These are phyloP conservation scores for Proteles cristata DNA, from an alignment of 2,113 vertebrate genomes.

Conservation along the genomic window DNA sequence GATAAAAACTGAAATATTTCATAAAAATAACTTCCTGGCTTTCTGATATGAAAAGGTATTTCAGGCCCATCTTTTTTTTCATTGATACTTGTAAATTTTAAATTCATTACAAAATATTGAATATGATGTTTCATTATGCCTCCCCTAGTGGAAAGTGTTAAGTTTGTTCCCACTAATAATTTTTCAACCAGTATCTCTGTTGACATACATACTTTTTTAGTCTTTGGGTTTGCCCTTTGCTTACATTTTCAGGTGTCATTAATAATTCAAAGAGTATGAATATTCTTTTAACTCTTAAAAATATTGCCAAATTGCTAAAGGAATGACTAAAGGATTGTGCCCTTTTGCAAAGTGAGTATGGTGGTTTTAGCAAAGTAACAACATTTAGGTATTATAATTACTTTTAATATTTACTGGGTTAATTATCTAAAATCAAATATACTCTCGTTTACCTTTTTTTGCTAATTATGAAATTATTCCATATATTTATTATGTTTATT, in stretches of 20 bases:
- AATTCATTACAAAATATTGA: not conserved
- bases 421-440: not conserved
- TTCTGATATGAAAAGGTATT: not conserved
- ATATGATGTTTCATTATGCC: not conserved
- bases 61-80: not conserved
- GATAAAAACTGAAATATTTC: no score
- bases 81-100: not conserved
- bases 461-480: not conserved
- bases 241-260: not conserved
- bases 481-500: conserved; percentile 2
- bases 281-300: conserved; percentile 40
- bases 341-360: not conserved
- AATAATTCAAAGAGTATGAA: not conserved
- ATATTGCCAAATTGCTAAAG: not conserved
- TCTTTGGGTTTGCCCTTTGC: not conserved
- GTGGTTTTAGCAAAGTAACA: not conserved
- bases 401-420: not conserved
- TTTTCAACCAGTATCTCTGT: not conserved
- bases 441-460: conserved; percentile 2
- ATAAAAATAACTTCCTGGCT: not conserved
- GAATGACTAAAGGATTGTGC: not conserved
- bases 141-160: not conserved
- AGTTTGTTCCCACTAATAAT: not conserved
- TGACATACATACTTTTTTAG: not conserved
- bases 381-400: not conserved